Base-by-base conservation (phyloP, 2,113 vertebrate genomes). In the Poeciliopsis prolifica region DNA sequence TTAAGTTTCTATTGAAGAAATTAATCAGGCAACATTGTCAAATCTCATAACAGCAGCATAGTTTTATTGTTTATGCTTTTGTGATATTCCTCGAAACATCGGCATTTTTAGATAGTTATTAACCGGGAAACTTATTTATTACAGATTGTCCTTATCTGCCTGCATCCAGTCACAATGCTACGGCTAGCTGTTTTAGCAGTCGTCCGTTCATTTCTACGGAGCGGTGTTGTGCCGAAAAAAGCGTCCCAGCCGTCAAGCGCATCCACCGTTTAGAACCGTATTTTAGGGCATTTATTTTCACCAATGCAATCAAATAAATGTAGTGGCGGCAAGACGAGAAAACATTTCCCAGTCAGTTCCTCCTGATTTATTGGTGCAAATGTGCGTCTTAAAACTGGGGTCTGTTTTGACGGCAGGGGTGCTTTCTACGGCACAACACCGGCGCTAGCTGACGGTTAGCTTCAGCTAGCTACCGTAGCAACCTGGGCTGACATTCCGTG, bases 1-100 rank as follows among this genome's bases (percentile, higher is more conserved):
- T 85, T 90, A 94, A 95, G 93, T 95, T 95, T 95, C 90, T 94
- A 93, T 81, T 90, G 90, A 90, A 94, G 91, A 94, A 94, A 94
- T 92, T 85, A 92, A 92, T 87, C 88, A 84, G 83, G 88, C 91
- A 91, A 92, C 88, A 90, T 81, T 84, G 86, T 88, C 87, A 87
- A 85, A 81, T 66, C 61, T 74, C 26, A 17, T 66, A 84, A 86
- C 85, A 83, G 76, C 65, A 61, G 78, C 66, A 67, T 51, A 6
- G 67, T 71, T 79, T 86, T 69, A 72, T 69, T 81, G 72, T 33
- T 66, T 60, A n/a, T 70, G 19, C 80, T 68, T 40, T 37, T 48
- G 48, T 14, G 31, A n/a, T 69, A 44, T 54, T 80, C 64, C 73
- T 72, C 5, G 30, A 79, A 81, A 76, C 82, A 71, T 37, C 72